Evolutionary conservation across 2,113 vertebrate genomes (phyloP).

Genomic region (Ptychochromis oligacanthus): DNA sequence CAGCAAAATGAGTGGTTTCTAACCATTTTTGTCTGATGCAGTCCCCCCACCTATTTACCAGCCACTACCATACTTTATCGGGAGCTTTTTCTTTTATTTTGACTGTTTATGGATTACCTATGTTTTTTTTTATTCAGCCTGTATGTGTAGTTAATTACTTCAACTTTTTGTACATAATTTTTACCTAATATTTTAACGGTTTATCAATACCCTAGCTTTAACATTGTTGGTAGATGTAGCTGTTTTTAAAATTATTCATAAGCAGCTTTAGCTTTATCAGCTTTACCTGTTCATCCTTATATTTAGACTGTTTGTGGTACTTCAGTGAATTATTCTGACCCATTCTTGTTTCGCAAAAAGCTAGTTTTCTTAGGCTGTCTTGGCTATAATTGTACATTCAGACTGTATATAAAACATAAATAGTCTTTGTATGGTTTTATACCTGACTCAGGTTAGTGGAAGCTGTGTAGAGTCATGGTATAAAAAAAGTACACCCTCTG

Average conservation of each 20-base stretch:
- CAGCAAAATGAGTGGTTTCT: background rate
- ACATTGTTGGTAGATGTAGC: too few species aligned
- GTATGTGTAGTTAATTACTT: too few species aligned
- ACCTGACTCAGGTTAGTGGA: background rate
- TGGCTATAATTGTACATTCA: background rate
- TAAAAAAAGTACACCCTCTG: too few species aligned
- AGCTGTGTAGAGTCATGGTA: background rate
- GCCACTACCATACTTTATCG: too few species aligned
- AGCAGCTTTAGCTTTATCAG: background rate
- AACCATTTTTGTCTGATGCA: background rate
- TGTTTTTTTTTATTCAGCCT: background rate
- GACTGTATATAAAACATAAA: background rate
- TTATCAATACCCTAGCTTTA: background rate
- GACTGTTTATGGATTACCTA: background rate
- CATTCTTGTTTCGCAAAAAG: background rate
- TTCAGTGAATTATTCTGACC: background rate
- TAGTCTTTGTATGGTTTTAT: background rate
- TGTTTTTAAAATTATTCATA: background rate
- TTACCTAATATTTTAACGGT: background rate
- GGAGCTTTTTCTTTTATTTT: background rate
- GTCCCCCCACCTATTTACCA: background rate
- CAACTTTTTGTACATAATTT: background rate
- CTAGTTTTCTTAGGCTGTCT: background rate
- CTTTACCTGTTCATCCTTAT: background rate
- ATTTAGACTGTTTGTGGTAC: background rate